These are phyloP conservation scores for Graptemys geographica DNA, from an alignment of 2,797 vertebrate species.

Conservation along the genomic window DNA sequence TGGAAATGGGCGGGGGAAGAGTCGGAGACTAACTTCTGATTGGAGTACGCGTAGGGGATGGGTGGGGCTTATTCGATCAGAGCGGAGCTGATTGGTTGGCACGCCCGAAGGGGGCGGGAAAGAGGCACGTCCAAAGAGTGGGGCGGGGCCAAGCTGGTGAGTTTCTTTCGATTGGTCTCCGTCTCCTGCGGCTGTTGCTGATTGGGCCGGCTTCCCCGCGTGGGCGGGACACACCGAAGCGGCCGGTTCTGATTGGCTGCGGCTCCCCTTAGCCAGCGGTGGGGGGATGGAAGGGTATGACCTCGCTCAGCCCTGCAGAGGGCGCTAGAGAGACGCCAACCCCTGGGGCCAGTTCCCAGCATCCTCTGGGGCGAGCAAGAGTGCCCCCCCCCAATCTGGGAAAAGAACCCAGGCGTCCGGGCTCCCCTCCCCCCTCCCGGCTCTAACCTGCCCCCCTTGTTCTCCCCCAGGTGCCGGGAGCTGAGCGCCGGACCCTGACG, in stretches of 20 bases:
- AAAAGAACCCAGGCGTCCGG: background rate
- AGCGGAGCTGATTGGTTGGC: background rate
- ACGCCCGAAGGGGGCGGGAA: background rate
- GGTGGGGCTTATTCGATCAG: background rate
- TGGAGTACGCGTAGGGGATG: fast-evolving
- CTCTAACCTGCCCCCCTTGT: no score
- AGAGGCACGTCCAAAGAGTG: background rate
- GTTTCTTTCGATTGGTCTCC: background rate
- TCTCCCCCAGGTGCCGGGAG: no score
- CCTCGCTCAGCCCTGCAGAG: no score
- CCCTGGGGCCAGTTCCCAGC: background rate
- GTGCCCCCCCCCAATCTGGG: background rate
- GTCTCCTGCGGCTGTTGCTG: background rate
- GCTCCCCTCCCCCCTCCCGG: background rate
- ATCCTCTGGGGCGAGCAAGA: background rate
- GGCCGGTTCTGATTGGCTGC: background rate
- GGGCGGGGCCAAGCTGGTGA: background rate
- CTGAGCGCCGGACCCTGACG: no score
- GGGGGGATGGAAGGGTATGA: no score
- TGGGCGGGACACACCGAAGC: background rate
- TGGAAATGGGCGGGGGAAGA: no score
- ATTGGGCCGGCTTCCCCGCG: background rate
- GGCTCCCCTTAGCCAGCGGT: fast-evolving
- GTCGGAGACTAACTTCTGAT: background rate
- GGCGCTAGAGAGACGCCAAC: no score